Base-by-base conservation (phyloP, 2,113 vertebrate species). In the Datnioides undecimradiatus region DNA sequence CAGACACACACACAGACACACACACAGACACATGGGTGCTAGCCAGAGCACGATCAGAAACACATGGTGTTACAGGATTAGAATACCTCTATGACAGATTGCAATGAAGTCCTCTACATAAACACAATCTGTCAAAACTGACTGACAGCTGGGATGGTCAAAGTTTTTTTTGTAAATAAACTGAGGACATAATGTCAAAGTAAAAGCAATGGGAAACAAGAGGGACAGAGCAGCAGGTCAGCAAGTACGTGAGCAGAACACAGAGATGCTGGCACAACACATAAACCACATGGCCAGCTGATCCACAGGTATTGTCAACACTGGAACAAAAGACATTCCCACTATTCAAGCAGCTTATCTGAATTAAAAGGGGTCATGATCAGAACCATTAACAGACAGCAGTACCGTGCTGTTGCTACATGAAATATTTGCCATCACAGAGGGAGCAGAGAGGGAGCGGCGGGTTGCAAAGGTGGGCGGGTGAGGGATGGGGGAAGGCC, bases 401-500 rank as follows among this genome's bases (percentile, higher is more conserved):
- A 14, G 93, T 95, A 96, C 96, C 29, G 87, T 89, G 68, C 93
- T 93, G 92, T 90, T 84, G 87, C 87, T 87, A 76, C 64, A 72
- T 75, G 95, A 94, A 33, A 92, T 83, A 86, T 3, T 75, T 52
- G 40, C 85, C 67, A 84, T 79, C 77, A 88, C 43, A 27, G 93
- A 90, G 29, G 92, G 91, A 54, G 91, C 92, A 4, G 95, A 96
- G 17, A 92, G 92, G 49, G 96, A 95, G 52, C 93, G 92, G 0
- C 73, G 92, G 75, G 94, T 94, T 68, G 94, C 92, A 87, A 96
- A 97, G 76, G 95, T 87, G 1, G 96, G 96, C 0, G 95, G 93
- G 72, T 97, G 96, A 75, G 94, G 94, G 67, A 94, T 84, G 0
- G 92, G 91, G 41, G 88, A 77, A 19, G 74, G 65, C 31, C 71